A percentile compares a stretch with the other conserved stretches of the same genome.
phyloP scores from a whole-genome alignment of 2,888 invertebrate species.

The Xestia sexstrigata region DNA sequence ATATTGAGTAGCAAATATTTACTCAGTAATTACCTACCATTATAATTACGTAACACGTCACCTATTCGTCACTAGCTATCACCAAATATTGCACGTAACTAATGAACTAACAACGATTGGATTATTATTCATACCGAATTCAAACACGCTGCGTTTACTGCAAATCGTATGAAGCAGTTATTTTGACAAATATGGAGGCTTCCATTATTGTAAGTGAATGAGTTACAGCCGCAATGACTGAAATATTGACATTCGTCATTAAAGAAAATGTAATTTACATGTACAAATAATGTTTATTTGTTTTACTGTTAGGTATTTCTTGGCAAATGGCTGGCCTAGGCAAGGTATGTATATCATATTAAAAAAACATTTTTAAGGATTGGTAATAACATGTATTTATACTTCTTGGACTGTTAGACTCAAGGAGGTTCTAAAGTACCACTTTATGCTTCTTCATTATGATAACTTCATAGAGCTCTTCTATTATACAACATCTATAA shows the following conservation, averaged over 20 bases:
- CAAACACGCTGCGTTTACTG: constrained; percentile 46
- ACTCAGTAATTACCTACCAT: constrained; percentile 25
- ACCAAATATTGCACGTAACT: constrained; percentile 37
- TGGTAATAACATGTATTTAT: not conserved
- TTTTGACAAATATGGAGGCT: constrained; percentile 55
- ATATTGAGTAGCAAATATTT: constrained; percentile 47
- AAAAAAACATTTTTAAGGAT: not conserved
- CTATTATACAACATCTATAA: constrained; percentile 30
- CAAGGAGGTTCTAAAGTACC: not conserved
- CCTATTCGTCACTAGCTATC: constrained; percentile 35
- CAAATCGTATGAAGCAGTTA: constrained; percentile 48
- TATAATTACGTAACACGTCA: constrained; percentile 42
- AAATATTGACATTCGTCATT: constrained; percentile 24
- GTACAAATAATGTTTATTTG: not conserved
- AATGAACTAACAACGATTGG: constrained; percentile 34
- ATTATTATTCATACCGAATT: constrained; percentile 56
- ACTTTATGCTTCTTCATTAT: not conserved
- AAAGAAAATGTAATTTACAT: constrained; percentile 12
- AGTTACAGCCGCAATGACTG: constrained; percentile 29
- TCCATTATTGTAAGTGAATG: constrained; percentile 42
- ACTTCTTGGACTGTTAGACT: too few species aligned
- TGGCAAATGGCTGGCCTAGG: not conserved
- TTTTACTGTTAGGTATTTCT: not conserved
- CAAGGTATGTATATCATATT: too few species aligned
- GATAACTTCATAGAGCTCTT: not conserved